Evolutionary conservation across 2,113 vertebrate species (phyloP), one percentile per base, ranked within the genome.

Genomic region (Gallinago undulata): DNA sequence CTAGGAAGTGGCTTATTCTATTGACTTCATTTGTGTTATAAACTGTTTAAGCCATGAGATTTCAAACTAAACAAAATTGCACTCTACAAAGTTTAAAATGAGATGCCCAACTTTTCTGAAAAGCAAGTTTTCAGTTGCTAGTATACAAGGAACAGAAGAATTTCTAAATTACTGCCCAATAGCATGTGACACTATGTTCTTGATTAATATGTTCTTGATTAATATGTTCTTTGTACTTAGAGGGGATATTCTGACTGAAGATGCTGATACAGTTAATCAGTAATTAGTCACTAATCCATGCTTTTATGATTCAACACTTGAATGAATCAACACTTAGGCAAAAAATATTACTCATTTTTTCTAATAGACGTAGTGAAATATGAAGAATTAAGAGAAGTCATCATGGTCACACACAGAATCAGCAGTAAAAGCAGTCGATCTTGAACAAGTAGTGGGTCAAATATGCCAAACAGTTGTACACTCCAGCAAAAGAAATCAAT

Each of bases 211-310:
- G 48, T 53, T 95, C 76, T 82, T 92, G 56, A 81, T 89, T 91
- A 91, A 76, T 73, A 31, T 21, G 57, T 73, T 89, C 87, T 93
- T 86, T 93, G 64, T 89, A 63, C 47, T 84, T 78, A 89, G 84
- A 86, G 51, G 48, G 56, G 64, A 81, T 84, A 92, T 84, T 84
- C 89, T 92, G 64, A 72, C 86, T 43, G 56, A 84, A 95, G 64
- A 64, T 72, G 33, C 75, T 93, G 84, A 81, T 78, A 72, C 19
- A 67, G 51, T 94, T 94, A 89, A 84, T 94, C 68, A 94, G 64
- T 84, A 92, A 89, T 94, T 94, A 91, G 79, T 94, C 60, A 95
- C 48, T 94, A 94, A 94, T 72, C 84, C 7, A 3, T 63, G 51
- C 22, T 91, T 95, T 92, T 72, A 78, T 89, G 84, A 94, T 94